Conservation (phyloP, 2,888 invertebrate species). For the Phasia obesa region DNA sequence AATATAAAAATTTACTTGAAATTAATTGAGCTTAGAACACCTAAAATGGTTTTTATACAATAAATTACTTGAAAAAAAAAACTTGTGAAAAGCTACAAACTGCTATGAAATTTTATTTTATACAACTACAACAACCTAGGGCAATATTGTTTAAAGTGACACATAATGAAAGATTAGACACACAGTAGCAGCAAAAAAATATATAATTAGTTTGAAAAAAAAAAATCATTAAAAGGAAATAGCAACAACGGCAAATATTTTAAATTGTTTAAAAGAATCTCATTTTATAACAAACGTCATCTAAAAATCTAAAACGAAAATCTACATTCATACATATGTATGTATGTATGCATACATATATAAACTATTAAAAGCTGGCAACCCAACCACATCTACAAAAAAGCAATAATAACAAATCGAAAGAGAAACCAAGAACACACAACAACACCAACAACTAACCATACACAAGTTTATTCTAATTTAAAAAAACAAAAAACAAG, state of each 20-base stretch:
- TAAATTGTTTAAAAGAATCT: constrained; percentile 9
- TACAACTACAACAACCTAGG: constrained; percentile 77
- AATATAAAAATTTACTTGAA: not conserved
- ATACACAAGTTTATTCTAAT: constrained; percentile 7
- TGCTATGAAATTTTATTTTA: constrained; percentile 1
- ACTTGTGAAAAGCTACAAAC: not conserved
- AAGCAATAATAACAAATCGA: too few relatives aligned
- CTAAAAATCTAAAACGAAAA: not conserved
- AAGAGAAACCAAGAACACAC: not conserved
- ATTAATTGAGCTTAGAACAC: not conserved
- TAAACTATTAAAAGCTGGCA: constrained; percentile 18
- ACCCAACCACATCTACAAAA: constrained; percentile 31
- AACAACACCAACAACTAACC: not conserved
- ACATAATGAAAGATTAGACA: constrained; percentile 73
- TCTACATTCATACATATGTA: too few relatives aligned
- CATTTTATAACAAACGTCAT: constrained; percentile 23
- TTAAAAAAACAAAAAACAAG: too few relatives aligned
- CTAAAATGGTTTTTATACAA: not conserved
- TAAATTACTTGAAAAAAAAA: not conserved
- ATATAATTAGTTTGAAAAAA: constrained; percentile 44
- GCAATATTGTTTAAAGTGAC: constrained; percentile 82
- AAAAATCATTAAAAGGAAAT: constrained; percentile 44
- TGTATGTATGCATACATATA: too few relatives aligned
- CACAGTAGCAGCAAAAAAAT: constrained; percentile 42
- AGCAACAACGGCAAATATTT: constrained; percentile 52